These are phyloP conservation scores for Drosophila colorata DNA, from an alignment of 2,888 invertebrate genomes.

Conservation along the genomic window DNA sequence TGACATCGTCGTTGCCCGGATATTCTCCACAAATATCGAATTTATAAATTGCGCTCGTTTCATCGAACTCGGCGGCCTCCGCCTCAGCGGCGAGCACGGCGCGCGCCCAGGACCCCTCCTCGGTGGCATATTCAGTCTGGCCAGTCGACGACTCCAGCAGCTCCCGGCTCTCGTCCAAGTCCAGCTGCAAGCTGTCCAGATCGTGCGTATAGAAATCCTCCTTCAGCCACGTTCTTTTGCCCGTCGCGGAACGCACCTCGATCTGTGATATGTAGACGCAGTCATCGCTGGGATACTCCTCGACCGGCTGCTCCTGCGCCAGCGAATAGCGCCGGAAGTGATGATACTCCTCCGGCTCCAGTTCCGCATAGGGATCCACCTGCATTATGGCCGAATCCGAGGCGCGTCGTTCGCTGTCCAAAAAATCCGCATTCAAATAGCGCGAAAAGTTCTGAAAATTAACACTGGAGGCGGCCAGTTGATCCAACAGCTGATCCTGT, in stretches of 20 bases:
- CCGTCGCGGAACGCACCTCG: constrained; percentile 76
- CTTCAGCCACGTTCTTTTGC: constrained; percentile 78
- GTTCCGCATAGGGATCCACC: constrained; percentile 51
- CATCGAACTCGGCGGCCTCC: constrained; percentile 71
- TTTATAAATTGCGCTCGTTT: constrained; percentile 67
- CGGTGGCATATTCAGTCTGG: constrained; percentile 20
- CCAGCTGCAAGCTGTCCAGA: constrained; percentile 33
- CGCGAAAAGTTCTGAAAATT: constrained; percentile 81
- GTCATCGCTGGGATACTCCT: constrained; percentile 83
- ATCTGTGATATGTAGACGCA: constrained; percentile 80
- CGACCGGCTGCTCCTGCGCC: constrained; percentile 81
- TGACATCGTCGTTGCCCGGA: constrained; percentile 66
- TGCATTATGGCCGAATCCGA: constrained; percentile 83
- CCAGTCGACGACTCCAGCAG: constrained; percentile 3
- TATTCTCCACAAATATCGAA: constrained; percentile 52
- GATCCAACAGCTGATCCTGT: constrained; percentile 78
- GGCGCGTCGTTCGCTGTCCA: constrained; percentile 83
- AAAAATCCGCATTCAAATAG: constrained; percentile 72
- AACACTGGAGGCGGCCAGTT: constrained; percentile 73
- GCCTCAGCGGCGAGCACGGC: constrained; percentile 73
- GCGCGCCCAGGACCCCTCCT: constrained; percentile 64
- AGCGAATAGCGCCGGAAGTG: constrained; percentile 83
- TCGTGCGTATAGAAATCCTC: constrained; percentile 77
- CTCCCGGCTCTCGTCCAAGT: constrained; percentile 13
- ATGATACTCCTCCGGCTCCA: constrained; percentile 85